These are phyloP conservation scores for Agonopterix arenella DNA, from an alignment of 2,888 invertebrate species.

Conservation along the genomic window DNA sequence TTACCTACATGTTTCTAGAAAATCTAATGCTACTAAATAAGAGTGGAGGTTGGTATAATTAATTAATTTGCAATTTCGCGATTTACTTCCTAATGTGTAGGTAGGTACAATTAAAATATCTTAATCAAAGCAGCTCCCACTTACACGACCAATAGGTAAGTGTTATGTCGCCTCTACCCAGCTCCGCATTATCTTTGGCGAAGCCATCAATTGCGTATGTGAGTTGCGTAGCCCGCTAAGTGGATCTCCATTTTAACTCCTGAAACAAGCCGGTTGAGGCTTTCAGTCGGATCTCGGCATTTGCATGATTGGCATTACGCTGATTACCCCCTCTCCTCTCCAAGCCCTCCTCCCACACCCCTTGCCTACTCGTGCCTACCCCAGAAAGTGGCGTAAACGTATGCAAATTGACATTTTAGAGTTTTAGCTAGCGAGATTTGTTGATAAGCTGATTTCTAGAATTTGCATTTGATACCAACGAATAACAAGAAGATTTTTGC, in stretches of 20 bases:
- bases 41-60: too few relatives aligned
- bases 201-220: slow-evolving; percentile 69
- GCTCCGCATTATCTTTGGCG: slow-evolving; percentile 31
- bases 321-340: slow-evolving; percentile 50
- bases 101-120: too few relatives aligned
- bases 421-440: slow-evolving; percentile 21
- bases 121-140: too few relatives aligned
- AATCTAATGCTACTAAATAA: too few relatives aligned
- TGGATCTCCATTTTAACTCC: slow-evolving; percentile 77
- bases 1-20: too few relatives aligned
- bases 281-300: slow-evolving; percentile 75
- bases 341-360: slow-evolving; percentile 17
- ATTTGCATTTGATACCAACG: not conserved
- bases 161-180: not conserved
- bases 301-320: slow-evolving; percentile 76
- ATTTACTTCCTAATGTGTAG: too few relatives aligned
- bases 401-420: slow-evolving; percentile 64
- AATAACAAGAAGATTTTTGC: too few relatives aligned
- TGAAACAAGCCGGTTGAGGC: slow-evolving; percentile 75
- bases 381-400: slow-evolving; percentile 54
- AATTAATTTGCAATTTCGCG: too few relatives aligned
- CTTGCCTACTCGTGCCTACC: slow-evolving; percentile 28
- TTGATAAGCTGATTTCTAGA: not conserved
- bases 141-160: too few relatives aligned
- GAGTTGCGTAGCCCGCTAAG: slow-evolving; percentile 71